Percentiles rank a stretch among this genome's conserved stretches.
These are phyloP conservation scores for Pharmacophagus antenor DNA, from an alignment of 2,888 invertebrate genomes.

Conservation along the genomic window DNA sequence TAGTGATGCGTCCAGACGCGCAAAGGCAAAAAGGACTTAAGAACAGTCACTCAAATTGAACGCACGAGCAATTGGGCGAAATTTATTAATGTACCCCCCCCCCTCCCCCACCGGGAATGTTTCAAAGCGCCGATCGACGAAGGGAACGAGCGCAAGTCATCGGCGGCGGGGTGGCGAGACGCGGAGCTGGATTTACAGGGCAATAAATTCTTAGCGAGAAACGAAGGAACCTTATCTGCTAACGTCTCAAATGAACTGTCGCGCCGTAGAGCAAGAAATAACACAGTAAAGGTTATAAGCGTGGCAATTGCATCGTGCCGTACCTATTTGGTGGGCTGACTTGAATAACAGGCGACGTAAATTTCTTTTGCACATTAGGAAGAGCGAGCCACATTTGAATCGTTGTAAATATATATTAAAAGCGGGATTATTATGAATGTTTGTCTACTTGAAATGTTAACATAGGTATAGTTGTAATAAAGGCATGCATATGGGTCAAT, in stretches of 20 bases:
- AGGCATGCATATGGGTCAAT: neutral
- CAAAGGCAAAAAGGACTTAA: constrained; percentile 48
- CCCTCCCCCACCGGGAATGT: constrained; percentile 57
- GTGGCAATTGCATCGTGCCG: constrained; percentile 35
- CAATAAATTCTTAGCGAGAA: constrained; percentile 67
- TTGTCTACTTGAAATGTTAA: too few species aligned
- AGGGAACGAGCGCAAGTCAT: constrained; percentile 70
- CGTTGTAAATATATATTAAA: too few species aligned
- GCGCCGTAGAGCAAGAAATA: constrained; percentile 47
- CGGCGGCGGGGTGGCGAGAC: constrained; percentile 44
- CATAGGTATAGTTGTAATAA: neutral
- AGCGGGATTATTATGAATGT: too few species aligned
- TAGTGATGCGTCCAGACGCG: constrained; percentile 35
- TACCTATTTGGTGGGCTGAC: constrained; percentile 38
- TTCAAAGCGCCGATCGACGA: constrained; percentile 57
- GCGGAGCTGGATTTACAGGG: constrained; percentile 61
- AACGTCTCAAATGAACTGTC: constrained; percentile 73
- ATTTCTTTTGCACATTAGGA: constrained; percentile 44
- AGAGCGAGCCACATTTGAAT: constrained; percentile 34
- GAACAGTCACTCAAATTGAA: constrained; percentile 59
- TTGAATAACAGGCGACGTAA: constrained; percentile 26
- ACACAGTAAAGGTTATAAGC: constrained; percentile 46
- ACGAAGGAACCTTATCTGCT: constrained; percentile 66
- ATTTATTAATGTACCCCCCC: constrained; percentile 74
- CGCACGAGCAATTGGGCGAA: constrained; percentile 60